These are phyloP conservation scores for Cyanoramphus novaezelandiae DNA, from an alignment of 2,113 vertebrate species.

Conservation along the genomic window DNA sequence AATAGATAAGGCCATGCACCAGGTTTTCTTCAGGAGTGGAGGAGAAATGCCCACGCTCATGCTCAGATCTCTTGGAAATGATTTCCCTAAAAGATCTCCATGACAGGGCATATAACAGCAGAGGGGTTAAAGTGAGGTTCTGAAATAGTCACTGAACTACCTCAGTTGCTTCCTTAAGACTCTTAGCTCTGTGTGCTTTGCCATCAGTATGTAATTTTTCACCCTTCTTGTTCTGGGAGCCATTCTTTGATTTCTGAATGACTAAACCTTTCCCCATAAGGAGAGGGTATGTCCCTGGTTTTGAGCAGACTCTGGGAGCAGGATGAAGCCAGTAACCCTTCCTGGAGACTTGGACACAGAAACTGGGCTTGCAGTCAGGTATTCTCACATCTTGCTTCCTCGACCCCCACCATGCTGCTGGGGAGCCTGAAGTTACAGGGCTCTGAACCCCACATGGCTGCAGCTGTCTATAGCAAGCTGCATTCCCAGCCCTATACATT, in stretches of 20 bases:
- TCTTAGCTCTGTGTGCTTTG: not conserved
- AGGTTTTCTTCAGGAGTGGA: not conserved
- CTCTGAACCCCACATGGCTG: accelerated
- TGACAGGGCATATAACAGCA: not conserved
- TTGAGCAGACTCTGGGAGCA: not conserved
- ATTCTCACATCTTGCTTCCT: not conserved
- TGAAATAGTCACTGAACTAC: not conserved
- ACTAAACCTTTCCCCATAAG: not conserved
- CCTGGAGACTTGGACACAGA: not conserved
- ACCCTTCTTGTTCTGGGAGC: not conserved
- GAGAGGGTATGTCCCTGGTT: not conserved
- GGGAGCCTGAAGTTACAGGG: not conserved
- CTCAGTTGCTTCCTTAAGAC: not conserved
- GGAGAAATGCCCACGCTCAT: not conserved
- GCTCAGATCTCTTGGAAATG: not conserved
- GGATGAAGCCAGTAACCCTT: not conserved
- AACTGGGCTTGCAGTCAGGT: accelerated
- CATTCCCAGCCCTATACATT: accelerated
- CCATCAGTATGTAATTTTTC: not conserved
- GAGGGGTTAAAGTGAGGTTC: not conserved
- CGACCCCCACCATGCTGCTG: accelerated
- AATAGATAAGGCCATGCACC: not conserved
- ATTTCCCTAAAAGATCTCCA: not conserved
- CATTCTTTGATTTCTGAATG: not conserved
- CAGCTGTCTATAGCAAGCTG: not conserved